Base-by-base conservation (phyloP, 1,140 invertebrate genomes). In the Aphelenchoides besseyi region DNA sequence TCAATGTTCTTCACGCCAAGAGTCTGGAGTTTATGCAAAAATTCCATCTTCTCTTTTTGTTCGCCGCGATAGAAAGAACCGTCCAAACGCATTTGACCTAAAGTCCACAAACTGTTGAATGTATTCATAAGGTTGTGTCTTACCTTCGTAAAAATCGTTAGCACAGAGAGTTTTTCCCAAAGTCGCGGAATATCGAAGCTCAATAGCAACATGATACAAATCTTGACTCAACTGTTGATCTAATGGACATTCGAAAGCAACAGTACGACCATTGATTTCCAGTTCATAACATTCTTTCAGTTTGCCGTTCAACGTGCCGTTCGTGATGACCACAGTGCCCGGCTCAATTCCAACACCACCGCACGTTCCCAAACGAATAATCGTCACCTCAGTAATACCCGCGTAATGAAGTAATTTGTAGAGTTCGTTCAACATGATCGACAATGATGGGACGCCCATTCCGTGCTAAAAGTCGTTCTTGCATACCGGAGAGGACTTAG, bases 101-200 rank as follows among this genome's bases (percentile, higher is more conserved):
- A 33, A 77, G 53, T 3, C 61, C 36, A 33, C 37, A 16, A 71
- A 9, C 3, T 28, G 12, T 63, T 63, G 26, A 16, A 67, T 12
- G 12, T 41, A 62, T 71, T 32, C 3, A 73, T 9, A 8, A 62
- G 5, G 30, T 32, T 16, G 3, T 12, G 12, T 54, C 28, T n/a
- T 85, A 92, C 91, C 94, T 89, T 98, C 95, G 85, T 98, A 98
- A 85, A 98, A 98, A 85, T 98, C 95, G 78, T 93, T 90, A 2
- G 94, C 92, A 85, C 94, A 97, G 88, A 97, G 91, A 0, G 95
- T 98, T 85, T 91, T 95, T 30, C 96, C 96, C 35, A 88, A 88
- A 0, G 91, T 91, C 33, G 73, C 78, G 18, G 76, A 70, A 18
- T 80, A 76, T 83, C 92, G 91, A 71, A 90, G 87, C 28, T 82